Evolutionary conservation across 2,888 invertebrate genomes (phyloP).

Genomic region (Cheilosia vulpina): DNA sequence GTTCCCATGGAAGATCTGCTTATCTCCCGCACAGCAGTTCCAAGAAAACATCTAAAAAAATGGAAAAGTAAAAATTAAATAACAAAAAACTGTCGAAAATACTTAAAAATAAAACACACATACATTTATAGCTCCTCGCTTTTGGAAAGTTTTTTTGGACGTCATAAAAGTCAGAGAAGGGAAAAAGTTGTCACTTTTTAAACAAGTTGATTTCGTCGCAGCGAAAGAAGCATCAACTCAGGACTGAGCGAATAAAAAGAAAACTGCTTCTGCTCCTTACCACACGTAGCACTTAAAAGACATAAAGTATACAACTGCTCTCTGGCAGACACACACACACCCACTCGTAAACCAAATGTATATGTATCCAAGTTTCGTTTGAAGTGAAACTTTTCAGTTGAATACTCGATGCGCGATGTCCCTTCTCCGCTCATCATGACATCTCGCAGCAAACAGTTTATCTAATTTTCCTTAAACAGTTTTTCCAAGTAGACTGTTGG

Average conservation of each 20-base stretch:
- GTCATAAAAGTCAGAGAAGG: conserved; percentile 72
- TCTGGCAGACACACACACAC: conserved; percentile 10
- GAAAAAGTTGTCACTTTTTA: conserved; percentile 69
- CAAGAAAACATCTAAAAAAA: conserved; percentile 7
- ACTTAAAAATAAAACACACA: conserved; percentile 7
- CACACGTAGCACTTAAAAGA: conserved; percentile 63
- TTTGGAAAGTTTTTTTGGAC: conserved; percentile 63
- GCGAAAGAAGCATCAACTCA: neutral
- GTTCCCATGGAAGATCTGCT: conserved; percentile 44
- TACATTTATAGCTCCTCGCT: conserved; percentile 33
- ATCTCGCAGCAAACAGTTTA: conserved; percentile 73
- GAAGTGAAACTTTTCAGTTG: conserved; percentile 67
- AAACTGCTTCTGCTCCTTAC: neutral
- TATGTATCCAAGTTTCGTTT: conserved; percentile 52
- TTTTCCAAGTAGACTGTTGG: conserved; percentile 60
- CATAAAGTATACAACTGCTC: conserved; percentile 28
- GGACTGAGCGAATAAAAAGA: neutral
- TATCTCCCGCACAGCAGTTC: conserved; percentile 5
- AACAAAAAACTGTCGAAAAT: neutral
- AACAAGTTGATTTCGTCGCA: conserved; percentile 68
- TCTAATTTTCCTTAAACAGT: conserved; percentile 73
- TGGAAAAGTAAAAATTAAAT: conserved; percentile 14
- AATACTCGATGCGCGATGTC: conserved; percentile 65
- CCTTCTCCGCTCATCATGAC: conserved; percentile 64
- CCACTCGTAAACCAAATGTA: neutral